A percentile compares a stretch with the other conserved stretches of the same genome.
These are phyloP conservation scores for Petromus typicus DNA, from an alignment of 2,113 vertebrate genomes.

Conservation along the genomic window DNA sequence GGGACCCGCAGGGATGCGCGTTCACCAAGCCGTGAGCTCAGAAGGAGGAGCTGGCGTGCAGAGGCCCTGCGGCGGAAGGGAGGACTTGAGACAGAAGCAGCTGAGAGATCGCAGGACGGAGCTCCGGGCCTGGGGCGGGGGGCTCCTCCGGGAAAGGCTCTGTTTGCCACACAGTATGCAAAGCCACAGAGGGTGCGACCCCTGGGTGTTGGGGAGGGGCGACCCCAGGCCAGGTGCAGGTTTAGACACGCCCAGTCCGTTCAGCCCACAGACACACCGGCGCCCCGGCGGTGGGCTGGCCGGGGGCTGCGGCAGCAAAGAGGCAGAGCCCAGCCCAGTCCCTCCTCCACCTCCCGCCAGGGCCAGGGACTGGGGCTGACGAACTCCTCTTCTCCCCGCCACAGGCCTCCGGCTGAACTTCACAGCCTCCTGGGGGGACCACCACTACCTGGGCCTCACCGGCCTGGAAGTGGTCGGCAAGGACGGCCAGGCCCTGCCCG, in stretches of 20 bases:
- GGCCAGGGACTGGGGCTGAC: background rate
- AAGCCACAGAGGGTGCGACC: background rate
- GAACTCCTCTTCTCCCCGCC: background rate
- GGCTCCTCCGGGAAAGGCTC: too few relatives aligned
- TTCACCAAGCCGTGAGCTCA: background rate
- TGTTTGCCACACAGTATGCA: background rate
- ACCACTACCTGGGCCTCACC: constrained; percentile 94
- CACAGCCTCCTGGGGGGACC: constrained; percentile 94
- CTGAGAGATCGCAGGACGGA: background rate
- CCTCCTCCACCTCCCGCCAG: rapidly evolving
- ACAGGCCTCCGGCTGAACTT: constrained; percentile 94
- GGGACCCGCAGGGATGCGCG: background rate
- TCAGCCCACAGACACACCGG: background rate
- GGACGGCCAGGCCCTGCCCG: constrained; percentile 90
- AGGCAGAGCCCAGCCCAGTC: background rate
- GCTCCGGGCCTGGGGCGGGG: too few relatives aligned
- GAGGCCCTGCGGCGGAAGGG: background rate
- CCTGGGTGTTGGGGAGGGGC: rapidly evolving
- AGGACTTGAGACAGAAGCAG: background rate
- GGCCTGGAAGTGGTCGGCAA: constrained; percentile 95
- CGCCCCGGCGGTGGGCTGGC: background rate
- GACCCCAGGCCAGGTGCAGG: background rate
- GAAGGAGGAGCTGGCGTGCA: background rate
- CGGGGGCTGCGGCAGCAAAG: background rate
- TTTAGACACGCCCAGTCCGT: background rate